Evolutionary conservation across 2,113 vertebrate species (phyloP).

Genomic region (Alligator mississippiensis): DNA sequence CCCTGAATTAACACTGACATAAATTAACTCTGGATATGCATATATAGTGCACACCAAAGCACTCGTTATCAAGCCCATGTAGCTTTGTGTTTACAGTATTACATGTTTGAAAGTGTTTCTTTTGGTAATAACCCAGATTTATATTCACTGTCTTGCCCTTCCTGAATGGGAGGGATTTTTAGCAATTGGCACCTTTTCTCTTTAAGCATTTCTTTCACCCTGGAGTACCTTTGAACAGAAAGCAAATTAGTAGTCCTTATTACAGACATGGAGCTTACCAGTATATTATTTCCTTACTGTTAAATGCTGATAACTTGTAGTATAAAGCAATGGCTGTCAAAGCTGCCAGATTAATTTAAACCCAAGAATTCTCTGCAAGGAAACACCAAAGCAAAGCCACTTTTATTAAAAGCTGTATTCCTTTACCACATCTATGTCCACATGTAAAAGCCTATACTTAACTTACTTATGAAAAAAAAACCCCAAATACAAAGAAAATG

Average conservation of each 20-base stretch:
- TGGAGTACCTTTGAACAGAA: not conserved
- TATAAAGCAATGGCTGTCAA: not conserved
- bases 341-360: not conserved
- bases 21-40: not conserved
- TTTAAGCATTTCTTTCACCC: not conserved
- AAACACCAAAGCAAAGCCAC: not conserved
- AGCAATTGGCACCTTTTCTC: not conserved
- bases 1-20: rapidly evolving
- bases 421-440: not conserved
- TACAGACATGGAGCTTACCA: not conserved
- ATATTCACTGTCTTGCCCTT: not conserved
- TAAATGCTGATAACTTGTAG: not conserved
- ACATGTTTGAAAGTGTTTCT: not conserved
- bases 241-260: not conserved
- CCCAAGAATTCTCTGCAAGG: not conserved
- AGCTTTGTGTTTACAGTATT: not conserved
- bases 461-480: not conserved
- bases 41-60: not conserved
- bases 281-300: rapidly evolving
- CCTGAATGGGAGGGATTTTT: not conserved
- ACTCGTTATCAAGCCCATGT: not conserved
- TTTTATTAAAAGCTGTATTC: not conserved
- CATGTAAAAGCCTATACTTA: not conserved
- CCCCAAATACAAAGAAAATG: not conserved
- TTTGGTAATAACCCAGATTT: not conserved